Evolutionary conservation across 2,888 invertebrate genomes (phyloP).

Genomic region (Colletes collaris): DNA sequence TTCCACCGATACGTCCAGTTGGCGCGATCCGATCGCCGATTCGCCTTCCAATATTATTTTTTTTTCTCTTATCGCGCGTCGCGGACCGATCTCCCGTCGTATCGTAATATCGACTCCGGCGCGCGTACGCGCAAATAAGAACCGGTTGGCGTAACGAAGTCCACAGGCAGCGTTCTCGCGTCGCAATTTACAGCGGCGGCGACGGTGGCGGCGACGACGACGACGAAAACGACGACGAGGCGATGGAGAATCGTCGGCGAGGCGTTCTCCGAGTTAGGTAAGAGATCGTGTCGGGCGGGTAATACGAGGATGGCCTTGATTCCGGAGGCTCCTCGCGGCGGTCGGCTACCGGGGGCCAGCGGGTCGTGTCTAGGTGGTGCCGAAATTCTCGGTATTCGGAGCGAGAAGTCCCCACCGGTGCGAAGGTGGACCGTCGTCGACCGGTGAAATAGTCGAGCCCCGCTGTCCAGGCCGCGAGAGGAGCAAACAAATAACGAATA

Average conservation of each 20-base stretch:
- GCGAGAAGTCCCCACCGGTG: conserved; percentile 31
- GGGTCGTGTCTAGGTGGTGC: conserved; percentile 49
- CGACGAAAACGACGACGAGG: not conserved
- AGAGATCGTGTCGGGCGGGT: not conserved
- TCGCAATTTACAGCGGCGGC: conserved; percentile 14
- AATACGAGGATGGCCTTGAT: conserved; percentile 35
- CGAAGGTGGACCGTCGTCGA: conserved; percentile 44
- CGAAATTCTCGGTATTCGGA: conserved; percentile 66
- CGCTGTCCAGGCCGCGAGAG: conserved; percentile 50
- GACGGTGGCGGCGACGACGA: not conserved
- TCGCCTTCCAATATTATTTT: not conserved
- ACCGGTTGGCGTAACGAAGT: conserved; percentile 31
- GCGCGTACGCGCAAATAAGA: conserved; percentile 11
- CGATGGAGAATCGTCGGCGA: not conserved
- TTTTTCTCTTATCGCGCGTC: too few relatives aligned
- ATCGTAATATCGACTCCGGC: too few relatives aligned
- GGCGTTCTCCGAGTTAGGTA: not conserved
- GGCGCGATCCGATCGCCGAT: not conserved
- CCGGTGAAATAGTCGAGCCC: conserved; percentile 70
- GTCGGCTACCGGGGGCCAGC: conserved; percentile 34
- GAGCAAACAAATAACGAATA: conserved; percentile 72
- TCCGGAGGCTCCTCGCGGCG: conserved; percentile 7
- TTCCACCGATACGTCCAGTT: too few relatives aligned
- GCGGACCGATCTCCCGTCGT: not conserved
- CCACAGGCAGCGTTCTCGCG: conserved; percentile 3